Conservation (phyloP, 2,888 invertebrate species). For the Chrysolina haemoptera region DNA sequence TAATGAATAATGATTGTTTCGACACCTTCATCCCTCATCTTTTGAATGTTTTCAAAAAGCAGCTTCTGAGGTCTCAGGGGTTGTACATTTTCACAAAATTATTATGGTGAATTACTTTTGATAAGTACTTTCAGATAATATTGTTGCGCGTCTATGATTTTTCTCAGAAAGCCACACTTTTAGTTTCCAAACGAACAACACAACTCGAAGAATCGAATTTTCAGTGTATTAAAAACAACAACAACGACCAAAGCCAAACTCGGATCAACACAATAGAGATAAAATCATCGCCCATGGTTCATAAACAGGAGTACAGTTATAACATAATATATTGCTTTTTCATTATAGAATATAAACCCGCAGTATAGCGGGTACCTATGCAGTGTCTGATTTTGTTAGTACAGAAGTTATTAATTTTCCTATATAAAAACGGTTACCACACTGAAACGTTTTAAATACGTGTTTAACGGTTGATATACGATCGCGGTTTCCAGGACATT, state of each 20-base stretch:
- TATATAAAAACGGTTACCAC: slow-evolving; percentile 29
- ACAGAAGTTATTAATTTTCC: slow-evolving; percentile 31
- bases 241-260: background rate
- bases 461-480: slow-evolving; percentile 26
- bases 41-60: too few relatives aligned
- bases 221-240: background rate
- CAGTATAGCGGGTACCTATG: background rate
- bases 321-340: slow-evolving; percentile 15
- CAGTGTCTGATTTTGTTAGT: slow-evolving; percentile 25
- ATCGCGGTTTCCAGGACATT: slow-evolving; percentile 36
- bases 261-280: background rate
- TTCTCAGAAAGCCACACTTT: too few relatives aligned
- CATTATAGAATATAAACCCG: background rate
- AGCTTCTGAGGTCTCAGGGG: too few relatives aligned
- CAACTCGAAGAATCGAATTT: background rate
- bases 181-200: background rate
- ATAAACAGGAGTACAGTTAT: slow-evolving; percentile 27
- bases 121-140: too few relatives aligned
- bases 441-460: slow-evolving; percentile 25
- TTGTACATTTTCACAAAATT: too few relatives aligned
- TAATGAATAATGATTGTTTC: too few relatives aligned
- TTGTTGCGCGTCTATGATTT: too few relatives aligned
- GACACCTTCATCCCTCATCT: too few relatives aligned
- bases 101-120: too few relatives aligned
- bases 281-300: slow-evolving; percentile 14